Percentiles rank a stretch among this genome's conserved stretches.
Evolutionary conservation across 92 coral and sea anemone genomes (phyloP).

Genomic region (Epizoanthus ramosus): DNA sequence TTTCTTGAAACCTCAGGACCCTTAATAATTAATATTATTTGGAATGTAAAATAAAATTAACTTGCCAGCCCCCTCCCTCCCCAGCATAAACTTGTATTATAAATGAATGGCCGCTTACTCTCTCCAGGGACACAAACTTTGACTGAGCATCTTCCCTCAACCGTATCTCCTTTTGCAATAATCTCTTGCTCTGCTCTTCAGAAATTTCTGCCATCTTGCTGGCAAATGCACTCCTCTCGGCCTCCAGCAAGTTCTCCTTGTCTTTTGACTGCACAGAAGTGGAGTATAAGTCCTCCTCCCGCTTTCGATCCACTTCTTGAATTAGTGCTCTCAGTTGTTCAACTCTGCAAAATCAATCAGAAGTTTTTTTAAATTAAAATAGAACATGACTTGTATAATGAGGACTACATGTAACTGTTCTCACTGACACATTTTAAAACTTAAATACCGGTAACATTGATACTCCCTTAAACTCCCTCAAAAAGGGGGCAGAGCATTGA

Average conservation of each 20-base stretch:
- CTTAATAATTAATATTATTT: background rate
- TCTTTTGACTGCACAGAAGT: slow-evolving; percentile 76
- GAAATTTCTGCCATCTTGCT: slow-evolving; percentile 89
- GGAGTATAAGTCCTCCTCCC: slow-evolving; percentile 80
- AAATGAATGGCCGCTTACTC: slow-evolving; percentile 45
- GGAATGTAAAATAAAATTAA: background rate
- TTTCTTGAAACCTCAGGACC: no score
- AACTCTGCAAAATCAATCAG: slow-evolving; percentile 50
- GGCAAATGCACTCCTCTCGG: slow-evolving; percentile 80
- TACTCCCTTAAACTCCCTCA: no score
- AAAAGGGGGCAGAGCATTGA: no score
- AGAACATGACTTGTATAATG: no score
- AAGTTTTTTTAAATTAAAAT: background rate
- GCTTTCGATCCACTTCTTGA: slow-evolving; percentile 78
- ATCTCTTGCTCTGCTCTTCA: slow-evolving; percentile 88
- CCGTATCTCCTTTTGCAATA: slow-evolving; percentile 89
- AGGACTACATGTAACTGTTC: no score
- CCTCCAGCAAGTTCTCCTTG: slow-evolving; percentile 74
- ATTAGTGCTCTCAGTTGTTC: slow-evolving; percentile 84
- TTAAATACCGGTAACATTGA: no score
- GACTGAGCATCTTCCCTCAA: slow-evolving; percentile 95
- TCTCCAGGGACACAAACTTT: slow-evolving; percentile 85
- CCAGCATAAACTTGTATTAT: no score
- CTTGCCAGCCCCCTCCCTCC: background rate
- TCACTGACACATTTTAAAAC: no score